Conservation (phyloP, 2,113 vertebrate species). For the Otus sunia region DNA sequence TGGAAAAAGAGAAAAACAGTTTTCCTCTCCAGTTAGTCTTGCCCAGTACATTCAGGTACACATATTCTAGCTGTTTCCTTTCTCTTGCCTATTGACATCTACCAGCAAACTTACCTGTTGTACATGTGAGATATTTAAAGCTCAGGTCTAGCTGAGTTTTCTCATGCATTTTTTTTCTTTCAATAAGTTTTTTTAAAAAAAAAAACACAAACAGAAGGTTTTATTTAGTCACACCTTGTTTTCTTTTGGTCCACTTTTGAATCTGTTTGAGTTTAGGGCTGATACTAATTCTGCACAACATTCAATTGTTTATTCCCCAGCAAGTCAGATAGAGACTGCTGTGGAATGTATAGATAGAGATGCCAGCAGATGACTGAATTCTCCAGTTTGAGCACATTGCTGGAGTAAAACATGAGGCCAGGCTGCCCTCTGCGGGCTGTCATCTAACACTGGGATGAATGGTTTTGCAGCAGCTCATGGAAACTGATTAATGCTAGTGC, state of each 20-base stretch:
- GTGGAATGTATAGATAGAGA: neutral
- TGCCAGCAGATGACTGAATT: neutral
- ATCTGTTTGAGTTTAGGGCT: neutral
- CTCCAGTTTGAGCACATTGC: neutral
- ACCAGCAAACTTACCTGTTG: neutral
- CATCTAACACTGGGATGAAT: neutral
- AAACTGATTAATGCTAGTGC: neutral
- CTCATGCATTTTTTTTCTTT: neutral
- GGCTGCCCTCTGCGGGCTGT: conserved; percentile 58
- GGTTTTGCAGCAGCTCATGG: neutral
- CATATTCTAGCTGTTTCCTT: neutral
- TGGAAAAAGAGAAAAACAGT: neutral
- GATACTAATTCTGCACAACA: neutral
- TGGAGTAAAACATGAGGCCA: neutral
- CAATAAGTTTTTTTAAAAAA: neutral
- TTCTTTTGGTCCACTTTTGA: neutral
- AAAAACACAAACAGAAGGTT: neutral
- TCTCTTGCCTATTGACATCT: neutral
- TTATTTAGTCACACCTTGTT: neutral
- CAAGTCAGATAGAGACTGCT: neutral
- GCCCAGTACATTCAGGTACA: neutral
- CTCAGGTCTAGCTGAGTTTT: neutral
- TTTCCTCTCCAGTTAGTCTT: neutral
- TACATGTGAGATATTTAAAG: neutral
- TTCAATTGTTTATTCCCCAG: conserved; percentile 3